Evolutionary conservation across 2,888 invertebrate genomes (phyloP), one percentile per base, ranked within the genome.

Genomic region (Eupithecia centaureata): DNA sequence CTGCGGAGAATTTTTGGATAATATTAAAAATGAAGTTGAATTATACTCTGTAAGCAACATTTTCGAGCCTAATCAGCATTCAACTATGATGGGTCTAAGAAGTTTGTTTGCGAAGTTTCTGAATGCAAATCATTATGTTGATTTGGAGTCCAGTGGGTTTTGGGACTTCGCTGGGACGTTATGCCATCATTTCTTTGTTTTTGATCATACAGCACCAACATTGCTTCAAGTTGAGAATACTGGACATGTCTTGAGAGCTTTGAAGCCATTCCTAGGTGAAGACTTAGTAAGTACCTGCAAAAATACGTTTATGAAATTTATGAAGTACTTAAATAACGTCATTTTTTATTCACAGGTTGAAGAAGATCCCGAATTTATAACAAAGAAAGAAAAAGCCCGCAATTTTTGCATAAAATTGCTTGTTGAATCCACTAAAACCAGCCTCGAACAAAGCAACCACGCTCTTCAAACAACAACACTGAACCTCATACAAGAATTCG

Each of bases 391-490:
- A 28, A 81, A 86, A 63, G 89, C 93, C 18, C 80, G 85, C 18
- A 81, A 78, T 72, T 64, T 83, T 64, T 89, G 87, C 70, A 84
- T 95, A 0, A 87, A 92, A 70, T 76, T 91, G 32, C 76, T 94
- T 33, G 88, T 95, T 3, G 86, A 91, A 68, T 85, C 87, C 15
- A 92, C 94, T 3, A 90, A 90, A 77, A 83, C 80, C 47, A 91
- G 94, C 63, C 83, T 96, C 56, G 91, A 94, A 74, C 89, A 79
- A 65, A 92, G 93, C 57, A 91, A 95, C 79, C 88, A 90, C 65
- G 84, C 86, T 10, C 76, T 94, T 27, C 95, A 96, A 80, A 90
- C 94, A 28, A 90, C 93, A 2, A 86, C 95, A 38, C 80, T 96
- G 22, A 82, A 87, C 67, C 91, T 94, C 5, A 92, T 95, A 10